These are phyloP conservation scores for Temnothorax curvispinosus DNA, from an alignment of 1,140 invertebrate genomes.

Conservation along the genomic window DNA sequence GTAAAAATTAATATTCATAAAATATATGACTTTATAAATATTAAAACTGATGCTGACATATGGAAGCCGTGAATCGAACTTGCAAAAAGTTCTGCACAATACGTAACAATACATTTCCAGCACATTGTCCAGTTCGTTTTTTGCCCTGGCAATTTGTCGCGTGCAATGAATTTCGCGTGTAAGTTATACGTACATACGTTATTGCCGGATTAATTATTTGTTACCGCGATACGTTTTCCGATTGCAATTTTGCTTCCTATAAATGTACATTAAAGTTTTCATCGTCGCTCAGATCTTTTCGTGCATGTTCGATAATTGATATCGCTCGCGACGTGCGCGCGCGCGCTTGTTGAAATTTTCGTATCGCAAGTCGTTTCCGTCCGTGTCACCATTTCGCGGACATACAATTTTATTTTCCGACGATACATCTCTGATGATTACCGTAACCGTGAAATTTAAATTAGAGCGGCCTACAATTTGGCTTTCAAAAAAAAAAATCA, in stretches of 20 bases:
- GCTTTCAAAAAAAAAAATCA: neutral
- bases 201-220: slow-evolving; percentile 49
- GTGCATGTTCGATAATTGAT: neutral
- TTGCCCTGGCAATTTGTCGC: slow-evolving; percentile 23
- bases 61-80: neutral
- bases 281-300: slow-evolving; percentile 1
- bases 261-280: slow-evolving; percentile 28
- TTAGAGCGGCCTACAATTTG: neutral
- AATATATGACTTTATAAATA: neutral
- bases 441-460: slow-evolving; percentile 23
- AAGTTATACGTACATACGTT: neutral
- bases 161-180: slow-evolving; percentile 41
- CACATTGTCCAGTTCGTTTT: slow-evolving; percentile 20
- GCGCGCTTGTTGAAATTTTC: neutral
- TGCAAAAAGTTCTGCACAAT: slow-evolving; percentile 3
- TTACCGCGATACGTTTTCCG: slow-evolving; percentile 12
- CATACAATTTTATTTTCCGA: slow-evolving; percentile 18
- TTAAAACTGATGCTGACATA: slow-evolving; percentile 3
- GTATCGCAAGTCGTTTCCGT: neutral
- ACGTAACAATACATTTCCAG: neutral
- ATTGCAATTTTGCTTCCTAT: slow-evolving; percentile 35
- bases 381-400: neutral
- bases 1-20: slow-evolving; percentile 4
- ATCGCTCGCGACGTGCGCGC: no score
- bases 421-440: neutral